A percentile compares a stretch with the other conserved stretches of the same genome.
These are phyloP conservation scores for Ficedula albicollis DNA, from an alignment of 2,797 vertebrate genomes.

Conservation along the genomic window DNA sequence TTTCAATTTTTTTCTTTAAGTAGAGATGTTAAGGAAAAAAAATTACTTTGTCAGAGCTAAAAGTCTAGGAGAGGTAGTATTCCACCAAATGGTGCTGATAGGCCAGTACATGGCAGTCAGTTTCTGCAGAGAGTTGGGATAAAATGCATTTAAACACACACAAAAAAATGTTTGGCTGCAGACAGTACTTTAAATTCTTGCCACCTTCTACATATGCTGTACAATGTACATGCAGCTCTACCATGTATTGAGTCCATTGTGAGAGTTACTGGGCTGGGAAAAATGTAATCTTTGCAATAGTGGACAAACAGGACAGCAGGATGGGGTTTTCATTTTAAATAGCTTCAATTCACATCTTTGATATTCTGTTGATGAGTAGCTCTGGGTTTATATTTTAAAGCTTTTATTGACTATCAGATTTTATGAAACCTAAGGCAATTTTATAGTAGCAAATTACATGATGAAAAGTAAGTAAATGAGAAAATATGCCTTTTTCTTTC, in stretches of 20 bases:
- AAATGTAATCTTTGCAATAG: neutral
- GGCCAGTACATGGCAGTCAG: neutral
- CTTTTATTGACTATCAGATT: neutral
- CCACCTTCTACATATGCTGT: neutral
- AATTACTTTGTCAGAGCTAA: neutral
- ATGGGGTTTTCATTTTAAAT: neutral
- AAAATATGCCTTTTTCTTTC: neutral
- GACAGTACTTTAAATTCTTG: neutral
- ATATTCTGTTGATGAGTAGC: neutral
- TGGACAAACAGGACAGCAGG: neutral
- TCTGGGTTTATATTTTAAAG: neutral
- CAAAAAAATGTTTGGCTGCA: neutral
- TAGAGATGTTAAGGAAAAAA: neutral
- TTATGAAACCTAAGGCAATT: neutral
- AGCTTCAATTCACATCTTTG: neutral
- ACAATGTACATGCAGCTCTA: neutral
- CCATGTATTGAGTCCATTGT: neutral
- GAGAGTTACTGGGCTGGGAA: neutral
- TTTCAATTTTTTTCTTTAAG: neutral
- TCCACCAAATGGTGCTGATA: neutral
- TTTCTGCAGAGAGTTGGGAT: neutral
- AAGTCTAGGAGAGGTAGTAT: neutral
- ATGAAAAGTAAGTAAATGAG: neutral
- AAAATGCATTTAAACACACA: neutral
- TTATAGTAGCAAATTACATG: neutral